Evolutionary conservation across 2,888 invertebrate genomes (phyloP), one percentile per base, ranked within the genome.

Genomic region (Eilema griseolum): DNA sequence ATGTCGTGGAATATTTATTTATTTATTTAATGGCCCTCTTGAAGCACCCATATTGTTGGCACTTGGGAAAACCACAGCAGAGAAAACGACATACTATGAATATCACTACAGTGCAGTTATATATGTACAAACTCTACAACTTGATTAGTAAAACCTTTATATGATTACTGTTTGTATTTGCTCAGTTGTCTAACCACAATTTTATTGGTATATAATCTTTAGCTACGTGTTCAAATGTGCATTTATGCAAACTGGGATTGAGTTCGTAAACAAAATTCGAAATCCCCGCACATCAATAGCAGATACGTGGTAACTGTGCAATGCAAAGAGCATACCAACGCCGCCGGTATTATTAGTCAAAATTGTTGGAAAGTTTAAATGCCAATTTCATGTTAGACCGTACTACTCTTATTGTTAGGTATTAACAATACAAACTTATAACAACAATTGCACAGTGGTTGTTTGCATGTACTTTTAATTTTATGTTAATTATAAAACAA

Each of bases 71-170:
- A n/a, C n/a, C n/a, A n/a, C n/a, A n/a, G n/a, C n/a, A n/a, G n/a
- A n/a, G n/a, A n/a, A n/a, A 5, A 3, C 28, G 28, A 28, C 5
- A 28, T 28, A 28, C 28, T 28, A 5, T 28, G 28, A 28, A 28
- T 28, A 28, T 28, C 5, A n/a, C n/a, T n/a, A n/a, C n/a, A 28
- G 28, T 4, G 5, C 5, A 28, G 3, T 3, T 28, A 28, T 3
- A 5, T 28, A 28, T 28, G 33, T 5, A 37, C 11, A 37, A 37
- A 12, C 37, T 12, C 12, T 12, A 12, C 12, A 37, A 90, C 88
- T 89, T 91, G 87, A 87, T 88, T 90, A 89, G 89, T 90, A 90
- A 89, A 87, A 86, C 88, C 85, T 87, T 90, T 89, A 84, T 89
- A 87, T 88, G 85, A 74, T 72, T 79, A 72, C 78, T 61, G 70